Conservation (phyloP, 2,888 invertebrate species). For the Bhutanitis thaidina region DNA sequence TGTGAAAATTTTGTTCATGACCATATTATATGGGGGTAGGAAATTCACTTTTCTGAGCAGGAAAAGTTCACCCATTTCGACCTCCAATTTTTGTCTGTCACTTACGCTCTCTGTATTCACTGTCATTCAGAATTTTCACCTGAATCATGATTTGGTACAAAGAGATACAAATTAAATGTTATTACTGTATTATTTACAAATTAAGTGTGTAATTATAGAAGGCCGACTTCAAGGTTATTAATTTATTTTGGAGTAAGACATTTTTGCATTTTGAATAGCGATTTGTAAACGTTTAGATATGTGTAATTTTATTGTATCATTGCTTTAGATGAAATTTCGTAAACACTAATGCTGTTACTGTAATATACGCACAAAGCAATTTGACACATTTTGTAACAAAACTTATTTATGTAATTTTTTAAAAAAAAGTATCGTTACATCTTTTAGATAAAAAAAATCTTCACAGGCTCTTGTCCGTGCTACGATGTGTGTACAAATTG, state of each 20-base stretch:
- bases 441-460: not conserved
- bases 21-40: slow-evolving; percentile 37
- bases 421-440: not conserved
- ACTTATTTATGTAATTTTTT: not conserved
- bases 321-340: slow-evolving; percentile 46
- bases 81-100: slow-evolving; percentile 33
- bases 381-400: slow-evolving; percentile 26
- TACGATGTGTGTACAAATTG: slow-evolving; percentile 33
- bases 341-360: slow-evolving; percentile 38
- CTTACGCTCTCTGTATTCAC: slow-evolving; percentile 49
- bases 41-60: slow-evolving; percentile 60
- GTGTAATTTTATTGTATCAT: slow-evolving; percentile 43
- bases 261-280: slow-evolving; percentile 68
- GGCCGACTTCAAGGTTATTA: slow-evolving; percentile 44
- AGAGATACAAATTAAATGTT: slow-evolving; percentile 72
- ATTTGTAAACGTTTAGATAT: slow-evolving; percentile 54
- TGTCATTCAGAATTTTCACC: slow-evolving; percentile 46
- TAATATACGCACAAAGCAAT: slow-evolving; percentile 32
- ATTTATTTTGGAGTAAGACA: slow-evolving; percentile 62
- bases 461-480: slow-evolving; percentile 10
- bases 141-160: slow-evolving; percentile 71
- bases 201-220: slow-evolving; percentile 42
- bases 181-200: slow-evolving; percentile 67
- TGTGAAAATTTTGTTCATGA: slow-evolving; percentile 66
- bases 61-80: slow-evolving; percentile 61